These are phyloP conservation scores for Chloroclystis v-ata DNA, from an alignment of 2,888 invertebrate genomes.

Conservation along the genomic window DNA sequence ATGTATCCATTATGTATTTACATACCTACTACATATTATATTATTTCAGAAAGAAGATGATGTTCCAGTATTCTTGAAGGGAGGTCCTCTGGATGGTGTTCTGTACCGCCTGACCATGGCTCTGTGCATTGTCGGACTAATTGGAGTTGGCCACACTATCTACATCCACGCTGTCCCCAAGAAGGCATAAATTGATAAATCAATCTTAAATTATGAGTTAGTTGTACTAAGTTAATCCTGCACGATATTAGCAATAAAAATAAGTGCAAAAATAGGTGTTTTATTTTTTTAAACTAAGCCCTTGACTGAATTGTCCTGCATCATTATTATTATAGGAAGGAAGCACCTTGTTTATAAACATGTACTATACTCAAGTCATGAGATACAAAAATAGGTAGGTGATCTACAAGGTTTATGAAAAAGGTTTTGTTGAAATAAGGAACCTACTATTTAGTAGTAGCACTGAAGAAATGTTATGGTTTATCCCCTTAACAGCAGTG, in stretches of 20 bases:
- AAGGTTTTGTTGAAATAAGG: too few relatives aligned
- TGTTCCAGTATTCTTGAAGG: constrained; percentile 78
- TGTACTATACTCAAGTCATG: too few relatives aligned
- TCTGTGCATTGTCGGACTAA: constrained; percentile 56
- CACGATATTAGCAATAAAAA: constrained; percentile 50
- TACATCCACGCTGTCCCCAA: constrained; percentile 59
- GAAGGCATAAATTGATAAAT: constrained; percentile 46
- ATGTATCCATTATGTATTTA: too few relatives aligned
- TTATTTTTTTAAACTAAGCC: constrained; percentile 1
- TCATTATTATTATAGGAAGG: too few relatives aligned
- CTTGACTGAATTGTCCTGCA: too few relatives aligned
- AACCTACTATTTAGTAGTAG: too few relatives aligned
- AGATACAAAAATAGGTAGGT: too few relatives aligned
- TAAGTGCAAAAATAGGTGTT: constrained; percentile 25
- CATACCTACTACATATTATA: constrained; percentile 1
- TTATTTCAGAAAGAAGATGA: constrained; percentile 77
- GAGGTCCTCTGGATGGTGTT: constrained; percentile 72
- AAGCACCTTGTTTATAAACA: too few relatives aligned
- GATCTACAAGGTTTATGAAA: too few relatives aligned
- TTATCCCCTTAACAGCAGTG: too few relatives aligned
- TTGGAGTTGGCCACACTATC: constrained; percentile 60
- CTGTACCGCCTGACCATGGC: constrained; percentile 66
- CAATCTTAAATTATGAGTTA: constrained; percentile 48
- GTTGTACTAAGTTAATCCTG: constrained; percentile 40
- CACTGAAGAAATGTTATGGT: too few relatives aligned